Evolutionary conservation across 2,113 vertebrate genomes (phyloP).

Genomic region (Bos indicus): DNA sequence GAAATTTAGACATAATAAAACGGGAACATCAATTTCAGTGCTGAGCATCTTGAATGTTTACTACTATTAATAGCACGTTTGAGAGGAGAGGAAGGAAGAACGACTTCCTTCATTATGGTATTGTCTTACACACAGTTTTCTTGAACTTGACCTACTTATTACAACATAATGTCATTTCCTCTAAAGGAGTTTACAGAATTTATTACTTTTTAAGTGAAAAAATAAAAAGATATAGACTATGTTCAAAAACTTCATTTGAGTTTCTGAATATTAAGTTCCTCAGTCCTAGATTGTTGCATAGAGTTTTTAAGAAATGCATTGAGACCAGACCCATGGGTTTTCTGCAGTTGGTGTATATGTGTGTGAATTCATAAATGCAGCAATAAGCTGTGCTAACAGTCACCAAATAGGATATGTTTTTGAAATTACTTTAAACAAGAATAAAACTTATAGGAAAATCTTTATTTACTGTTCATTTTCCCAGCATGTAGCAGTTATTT

Average conservation of each 20-base stretch:
- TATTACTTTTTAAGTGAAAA: neutral
- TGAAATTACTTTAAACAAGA: neutral
- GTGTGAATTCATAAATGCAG: neutral
- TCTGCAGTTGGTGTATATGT: neutral
- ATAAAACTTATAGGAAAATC: neutral
- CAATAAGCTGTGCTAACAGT: neutral
- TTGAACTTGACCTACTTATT: neutral
- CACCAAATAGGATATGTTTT: neutral
- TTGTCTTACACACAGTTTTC: neutral
- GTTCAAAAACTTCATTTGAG: neutral
- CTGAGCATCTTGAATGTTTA: neutral
- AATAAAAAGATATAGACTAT: neutral
- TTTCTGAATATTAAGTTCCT: constrained; percentile 32
- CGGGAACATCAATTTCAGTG: neutral
- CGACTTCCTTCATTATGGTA: neutral
- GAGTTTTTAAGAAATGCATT: neutral
- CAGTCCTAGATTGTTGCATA: neutral
- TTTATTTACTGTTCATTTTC: neutral
- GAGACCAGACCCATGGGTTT: neutral
- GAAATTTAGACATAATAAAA: neutral
- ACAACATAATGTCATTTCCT: neutral
- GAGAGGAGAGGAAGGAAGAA: neutral
- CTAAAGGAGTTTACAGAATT: neutral
- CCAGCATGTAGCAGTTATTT: neutral
- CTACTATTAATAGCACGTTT: neutral